Evolutionary conservation across 2,113 vertebrate species (phyloP), one percentile per base, ranked within the genome.

Genomic region (Struthio camelus): DNA sequence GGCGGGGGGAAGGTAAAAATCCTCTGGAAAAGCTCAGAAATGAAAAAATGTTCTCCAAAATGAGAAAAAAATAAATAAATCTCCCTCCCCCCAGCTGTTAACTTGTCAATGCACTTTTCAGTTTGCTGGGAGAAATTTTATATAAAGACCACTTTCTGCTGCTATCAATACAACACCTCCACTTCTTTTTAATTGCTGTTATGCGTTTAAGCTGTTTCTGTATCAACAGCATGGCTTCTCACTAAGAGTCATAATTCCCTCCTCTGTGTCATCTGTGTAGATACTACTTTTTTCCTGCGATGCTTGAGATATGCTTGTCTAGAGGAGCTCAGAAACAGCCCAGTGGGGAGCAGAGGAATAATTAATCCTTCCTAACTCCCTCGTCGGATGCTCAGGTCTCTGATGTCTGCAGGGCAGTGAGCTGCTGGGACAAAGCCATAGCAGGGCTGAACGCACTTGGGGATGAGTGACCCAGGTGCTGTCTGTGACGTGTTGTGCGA

Each of bases 391-490:
- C 50, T 27, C 2, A 0, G n/a, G 32, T 38, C 58, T 36, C 40
- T 0, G 1, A 0, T 54, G 40, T 22, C 76, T 20, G 0, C 2
- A 1, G 65, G 62, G 79, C 71, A 71, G 58, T 5, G 13, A 91
- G 59, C 53, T 1, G 1, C 53, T 48, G 12, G 27, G 32, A 61
- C 0, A 4, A 80, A 38, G 30, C 1, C 1, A 3, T 11, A 27
- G 38, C 1, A 1, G 34, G 28, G 42, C 51, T 54, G 54, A 24
- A 59, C 0, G 0, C 58, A n/a, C 46, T 56, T 0, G 0, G 66
- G 10, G 28, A 22, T 1, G 0, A 64, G 48, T 0, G 1, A 32
- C 15, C 8, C 0, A 2, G 27, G 53, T 90, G 53, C 67, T 85
- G 66, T 22, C 27, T 10, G 32, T 93, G 85, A 87, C 18, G 2